Percentiles rank a stretch among this genome's conserved stretches.
phyloP scores from a whole-genome alignment of 2,888 invertebrate species.

The Tachina fera region DNA sequence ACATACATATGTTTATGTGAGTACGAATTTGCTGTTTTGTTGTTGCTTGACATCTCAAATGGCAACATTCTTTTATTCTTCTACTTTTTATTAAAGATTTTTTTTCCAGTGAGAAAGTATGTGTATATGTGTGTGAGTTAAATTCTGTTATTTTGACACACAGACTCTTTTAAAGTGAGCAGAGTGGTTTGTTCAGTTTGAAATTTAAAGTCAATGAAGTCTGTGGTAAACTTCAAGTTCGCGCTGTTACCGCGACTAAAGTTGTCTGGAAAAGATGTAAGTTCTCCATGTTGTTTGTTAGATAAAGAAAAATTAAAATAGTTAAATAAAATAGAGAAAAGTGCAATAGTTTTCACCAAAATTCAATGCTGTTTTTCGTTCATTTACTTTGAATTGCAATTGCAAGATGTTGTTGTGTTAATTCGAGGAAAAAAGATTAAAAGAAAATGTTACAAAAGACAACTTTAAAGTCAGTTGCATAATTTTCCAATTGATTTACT shows the following conservation, averaged over 20 bases:
- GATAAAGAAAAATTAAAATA: conserved; percentile 31
- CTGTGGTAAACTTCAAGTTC: conserved; percentile 82
- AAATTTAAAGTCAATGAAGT: conserved; percentile 83
- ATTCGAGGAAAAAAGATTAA: conserved; percentile 13
- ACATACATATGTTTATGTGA: background rate
- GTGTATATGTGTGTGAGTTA: conserved; percentile 14
- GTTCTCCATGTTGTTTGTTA: conserved; percentile 73
- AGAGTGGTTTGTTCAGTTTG: conserved; percentile 76
- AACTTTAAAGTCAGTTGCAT: conserved; percentile 51
- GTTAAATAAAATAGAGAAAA: conserved; percentile 42
- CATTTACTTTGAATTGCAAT: conserved; percentile 15
- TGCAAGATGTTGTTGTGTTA: conserved; percentile 35
- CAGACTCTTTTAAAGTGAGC: conserved; percentile 59
- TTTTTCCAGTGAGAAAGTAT: conserved; percentile 8
- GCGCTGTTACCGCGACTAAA: conserved; percentile 83
- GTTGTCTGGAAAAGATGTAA: conserved; percentile 84
- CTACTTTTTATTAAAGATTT: conserved; percentile 9
- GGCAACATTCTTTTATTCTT: conserved; percentile 55
- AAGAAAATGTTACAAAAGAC: conserved; percentile 8
- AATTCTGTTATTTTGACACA: conserved; percentile 48
- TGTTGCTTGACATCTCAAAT: conserved; percentile 24
- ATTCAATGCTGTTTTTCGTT: conserved; percentile 36
- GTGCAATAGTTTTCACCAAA: conserved; percentile 54
- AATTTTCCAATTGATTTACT: conserved; percentile 38
- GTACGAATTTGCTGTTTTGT: background rate